These are phyloP conservation scores for Drosophila peninsularis DNA, from an alignment of 2,888 invertebrate species.

Conservation along the genomic window DNA sequence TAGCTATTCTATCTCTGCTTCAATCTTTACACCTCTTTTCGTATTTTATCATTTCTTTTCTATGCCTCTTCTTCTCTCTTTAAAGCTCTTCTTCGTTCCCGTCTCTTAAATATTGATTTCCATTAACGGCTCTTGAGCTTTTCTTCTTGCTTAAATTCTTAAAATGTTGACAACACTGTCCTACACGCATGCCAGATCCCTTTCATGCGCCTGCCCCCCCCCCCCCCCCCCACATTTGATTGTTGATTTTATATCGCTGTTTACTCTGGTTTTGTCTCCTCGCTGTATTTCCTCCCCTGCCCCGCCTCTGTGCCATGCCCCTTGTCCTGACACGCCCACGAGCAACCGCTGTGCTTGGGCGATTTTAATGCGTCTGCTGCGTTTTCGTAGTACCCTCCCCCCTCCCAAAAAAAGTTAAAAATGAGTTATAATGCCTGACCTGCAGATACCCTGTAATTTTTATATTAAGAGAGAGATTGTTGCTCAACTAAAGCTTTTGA, in stretches of 20 bases:
- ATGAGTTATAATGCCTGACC: neutral
- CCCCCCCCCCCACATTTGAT: constrained; percentile 2
- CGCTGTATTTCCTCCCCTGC: neutral
- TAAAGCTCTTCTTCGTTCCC: no score
- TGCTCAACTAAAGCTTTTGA: no score
- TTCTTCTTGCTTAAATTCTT: neutral
- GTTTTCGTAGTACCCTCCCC: constrained; percentile 41
- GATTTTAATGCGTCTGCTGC: constrained; percentile 55
- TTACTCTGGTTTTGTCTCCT: constrained; percentile 35
- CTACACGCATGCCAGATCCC: neutral
- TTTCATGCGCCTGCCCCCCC: no score
- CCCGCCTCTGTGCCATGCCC: neutral
- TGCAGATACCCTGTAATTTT: neutral
- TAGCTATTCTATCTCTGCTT: neutral
- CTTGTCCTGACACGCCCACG: constrained; percentile 1
- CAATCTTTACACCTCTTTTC: no score
- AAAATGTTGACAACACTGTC: constrained; percentile 3
- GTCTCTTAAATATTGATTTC: constrained; percentile 6
- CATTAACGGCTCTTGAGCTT: neutral
- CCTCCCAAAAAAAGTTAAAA: constrained; percentile 26
- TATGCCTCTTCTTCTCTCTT: neutral
- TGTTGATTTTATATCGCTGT: constrained; percentile 47
- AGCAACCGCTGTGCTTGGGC: constrained; percentile 7
- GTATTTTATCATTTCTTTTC: neutral
- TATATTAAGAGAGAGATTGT: no score